phyloP scores from a whole-genome alignment of 2,888 invertebrate species.

The Acholoe squamosa region DNA sequence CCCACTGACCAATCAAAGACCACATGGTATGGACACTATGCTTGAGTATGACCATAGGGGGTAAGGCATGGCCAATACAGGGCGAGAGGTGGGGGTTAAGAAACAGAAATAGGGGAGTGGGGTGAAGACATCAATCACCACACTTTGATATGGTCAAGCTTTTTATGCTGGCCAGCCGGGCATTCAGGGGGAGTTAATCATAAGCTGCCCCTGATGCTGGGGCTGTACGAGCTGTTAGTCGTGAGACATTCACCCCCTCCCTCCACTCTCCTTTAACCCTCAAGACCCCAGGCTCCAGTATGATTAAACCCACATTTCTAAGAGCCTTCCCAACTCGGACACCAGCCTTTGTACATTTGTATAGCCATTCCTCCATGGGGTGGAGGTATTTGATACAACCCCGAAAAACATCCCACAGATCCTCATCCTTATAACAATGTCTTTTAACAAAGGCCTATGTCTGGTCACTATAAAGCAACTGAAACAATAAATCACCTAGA shows the following conservation, averaged over 20 bases:
- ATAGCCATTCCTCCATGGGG: background rate
- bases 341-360: background rate
- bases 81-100: background rate
- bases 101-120: background rate
- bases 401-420: background rate
- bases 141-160: constrained; percentile 37
- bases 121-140: constrained; percentile 28
- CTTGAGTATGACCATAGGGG: background rate
- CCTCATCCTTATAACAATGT: background rate
- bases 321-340: background rate
- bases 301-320: constrained; percentile 3
- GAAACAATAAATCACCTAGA: no score
- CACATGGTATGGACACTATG: constrained; percentile 3
- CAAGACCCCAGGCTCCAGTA: background rate
- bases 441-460: no score
- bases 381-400: background rate
- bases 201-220: constrained; percentile 37
- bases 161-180: constrained; percentile 35
- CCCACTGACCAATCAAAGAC: constrained; percentile 13
- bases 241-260: constrained; percentile 39
- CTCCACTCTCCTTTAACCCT: background rate
- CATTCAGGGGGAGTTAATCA: constrained; percentile 37
- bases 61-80: background rate
- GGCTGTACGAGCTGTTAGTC: constrained; percentile 19
- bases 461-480: no score